These are phyloP conservation scores for Drosophila grimshawi DNA, from an alignment of 1,140 invertebrate species.

Conservation along the genomic window DNA sequence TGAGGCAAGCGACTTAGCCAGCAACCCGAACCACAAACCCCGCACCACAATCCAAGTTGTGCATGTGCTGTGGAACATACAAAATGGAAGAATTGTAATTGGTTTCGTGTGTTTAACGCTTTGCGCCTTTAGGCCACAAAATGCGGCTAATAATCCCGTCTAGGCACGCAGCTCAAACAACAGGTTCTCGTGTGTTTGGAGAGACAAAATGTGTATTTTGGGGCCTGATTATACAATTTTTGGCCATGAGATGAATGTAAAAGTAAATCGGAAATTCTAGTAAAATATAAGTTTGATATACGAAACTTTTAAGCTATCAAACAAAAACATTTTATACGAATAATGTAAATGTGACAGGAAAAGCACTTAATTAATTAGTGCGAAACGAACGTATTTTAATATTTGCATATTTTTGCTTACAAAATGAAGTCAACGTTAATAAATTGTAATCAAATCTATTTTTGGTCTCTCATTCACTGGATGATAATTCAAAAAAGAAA, in stretches of 20 bases:
- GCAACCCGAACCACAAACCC: background rate
- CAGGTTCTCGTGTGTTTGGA: constrained; percentile 11
- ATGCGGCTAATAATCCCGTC: constrained; percentile 60
- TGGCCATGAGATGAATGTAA: constrained; percentile 6
- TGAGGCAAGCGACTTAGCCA: constrained; percentile 20
- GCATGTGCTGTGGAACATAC: constrained; percentile 25
- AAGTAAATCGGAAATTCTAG: background rate
- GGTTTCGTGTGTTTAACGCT: constrained; percentile 81
- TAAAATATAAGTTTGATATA: constrained; percentile 10
- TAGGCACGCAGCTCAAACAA: constrained; percentile 63
- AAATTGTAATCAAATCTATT: background rate
- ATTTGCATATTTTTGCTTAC: no score
- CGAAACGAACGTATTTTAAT: no score
- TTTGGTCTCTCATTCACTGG: no score
- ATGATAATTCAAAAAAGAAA: no score
- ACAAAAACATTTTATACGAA: no score
- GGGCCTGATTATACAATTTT: background rate
- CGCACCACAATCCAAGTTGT: constrained; percentile 12
- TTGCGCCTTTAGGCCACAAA: constrained; percentile 52
- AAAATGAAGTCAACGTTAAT: no score
- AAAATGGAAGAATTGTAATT: constrained; percentile 66
- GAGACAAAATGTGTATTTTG: background rate
- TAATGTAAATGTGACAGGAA: no score
- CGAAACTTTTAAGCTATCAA: background rate
- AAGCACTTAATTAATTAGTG: no score